Evolutionary conservation across 2,888 invertebrate species (phyloP), one percentile per base, ranked within the genome.

Genomic region (Drosophila mercatorum): DNA sequence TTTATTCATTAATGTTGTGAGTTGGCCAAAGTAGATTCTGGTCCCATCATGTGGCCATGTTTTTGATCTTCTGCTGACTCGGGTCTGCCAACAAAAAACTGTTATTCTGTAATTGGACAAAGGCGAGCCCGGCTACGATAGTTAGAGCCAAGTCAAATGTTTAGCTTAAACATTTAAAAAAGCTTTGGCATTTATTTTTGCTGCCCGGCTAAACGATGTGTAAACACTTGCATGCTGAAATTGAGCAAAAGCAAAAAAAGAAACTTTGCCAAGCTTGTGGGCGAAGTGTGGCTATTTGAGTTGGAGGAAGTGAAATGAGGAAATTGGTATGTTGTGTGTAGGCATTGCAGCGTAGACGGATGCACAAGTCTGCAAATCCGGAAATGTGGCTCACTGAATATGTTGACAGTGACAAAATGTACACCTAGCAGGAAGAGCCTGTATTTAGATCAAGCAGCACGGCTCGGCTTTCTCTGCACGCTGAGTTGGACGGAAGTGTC

Each of bases 361-460:
- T 78, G 75, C 68, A 65, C 63, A 51, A 69, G 75, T 75, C 83
- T 71, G 78, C 61, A 70, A 78, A 78, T 74, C 85, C 85, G 85
- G 88, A 88, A 85, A 85, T 84, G 85, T 84, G 87, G 76, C 76
- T 79, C 73, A 78, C 82, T 80, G 71, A 80, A 83, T 78, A 71
- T 75, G 79, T 73, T 76, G 80, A 67, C 73, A 80, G 87, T 72
- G 79, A 86, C 75, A 85, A 83, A 72, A 70, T 72, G 75, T 68
- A 60, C 73, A 67, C 71, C 70, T 80, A 56, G 43, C 53, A 28
- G 44, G 17, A 44, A 55, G 12, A 40, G 64, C 31, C 34, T 28
- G 53, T 49, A 66, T 66, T 66, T 66, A 41, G 41, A 66, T 68
- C 60, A 47, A 53, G 63, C 57, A 38, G 34, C 31, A 34, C 31